Evolutionary conservation across 2,797 vertebrate species (phyloP).

Genomic region (Cirrhinus mrigala): DNA sequence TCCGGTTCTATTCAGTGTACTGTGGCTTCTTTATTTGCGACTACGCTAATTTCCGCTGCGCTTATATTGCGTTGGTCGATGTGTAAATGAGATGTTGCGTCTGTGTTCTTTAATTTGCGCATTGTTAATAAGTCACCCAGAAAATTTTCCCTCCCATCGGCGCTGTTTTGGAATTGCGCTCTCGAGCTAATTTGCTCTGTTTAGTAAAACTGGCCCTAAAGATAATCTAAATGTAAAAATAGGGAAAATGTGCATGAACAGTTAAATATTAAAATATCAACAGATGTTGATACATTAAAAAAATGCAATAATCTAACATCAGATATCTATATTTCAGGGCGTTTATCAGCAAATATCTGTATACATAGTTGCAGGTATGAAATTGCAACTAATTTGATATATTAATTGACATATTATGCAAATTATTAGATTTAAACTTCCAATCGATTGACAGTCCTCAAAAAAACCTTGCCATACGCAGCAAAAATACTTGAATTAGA

Average conservation of each 20-base stretch:
- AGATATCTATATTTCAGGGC: not conserved
- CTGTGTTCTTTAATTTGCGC: too few species aligned
- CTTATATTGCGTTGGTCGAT: too few species aligned
- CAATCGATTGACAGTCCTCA: not conserved
- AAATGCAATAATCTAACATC: not conserved
- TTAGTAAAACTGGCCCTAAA: not conserved
- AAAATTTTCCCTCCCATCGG: too few species aligned
- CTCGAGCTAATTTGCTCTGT: too few species aligned
- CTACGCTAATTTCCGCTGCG: too few species aligned
- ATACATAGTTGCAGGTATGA: not conserved
- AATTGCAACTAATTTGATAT: not conserved
- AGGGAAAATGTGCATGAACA: not conserved
- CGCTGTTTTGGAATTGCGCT: too few species aligned
- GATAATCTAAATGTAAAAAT: not conserved
- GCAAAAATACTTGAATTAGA: conserved; percentile 12
- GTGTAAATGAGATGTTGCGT: too few species aligned
- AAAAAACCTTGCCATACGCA: not conserved
- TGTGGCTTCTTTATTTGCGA: too few species aligned
- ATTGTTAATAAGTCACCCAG: too few species aligned
- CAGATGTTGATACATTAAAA: not conserved
- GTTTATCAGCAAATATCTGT: not conserved
- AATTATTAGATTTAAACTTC: not conserved
- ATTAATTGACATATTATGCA: not conserved
- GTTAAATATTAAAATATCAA: not conserved
- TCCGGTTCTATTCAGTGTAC: too few species aligned